These are phyloP conservation scores for Orthosia gracilis DNA, from an alignment of 2,888 invertebrate species.

Conservation along the genomic window DNA sequence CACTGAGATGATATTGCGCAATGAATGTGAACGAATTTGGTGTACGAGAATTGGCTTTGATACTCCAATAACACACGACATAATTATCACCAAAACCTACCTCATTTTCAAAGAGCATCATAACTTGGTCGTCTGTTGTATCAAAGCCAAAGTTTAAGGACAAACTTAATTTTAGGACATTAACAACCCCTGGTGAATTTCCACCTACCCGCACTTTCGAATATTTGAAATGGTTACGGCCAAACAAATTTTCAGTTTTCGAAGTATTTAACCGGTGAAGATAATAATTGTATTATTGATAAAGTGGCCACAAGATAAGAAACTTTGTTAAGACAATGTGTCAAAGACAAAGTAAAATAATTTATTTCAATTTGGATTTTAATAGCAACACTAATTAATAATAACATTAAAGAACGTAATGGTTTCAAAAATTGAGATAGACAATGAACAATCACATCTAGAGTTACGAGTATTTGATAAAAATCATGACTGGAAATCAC, in stretches of 20 bases:
- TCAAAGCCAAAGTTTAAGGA: constrained; percentile 51
- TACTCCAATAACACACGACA: background rate
- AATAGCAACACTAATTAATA: background rate
- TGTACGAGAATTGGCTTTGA: too few species aligned
- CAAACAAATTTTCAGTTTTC: constrained; percentile 32
- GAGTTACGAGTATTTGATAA: too few species aligned
- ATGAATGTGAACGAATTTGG: too few species aligned
- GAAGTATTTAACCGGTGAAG: constrained; percentile 15
- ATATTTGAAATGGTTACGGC: constrained; percentile 41
- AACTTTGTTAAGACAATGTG: constrained; percentile 1
- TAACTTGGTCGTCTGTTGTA: constrained; percentile 30
- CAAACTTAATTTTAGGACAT: constrained; percentile 43
- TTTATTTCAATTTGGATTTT: background rate
- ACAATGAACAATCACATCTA: too few species aligned
- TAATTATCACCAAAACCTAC: background rate
- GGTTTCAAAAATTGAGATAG: too few species aligned
- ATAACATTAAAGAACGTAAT: too few species aligned
- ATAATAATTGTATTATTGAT: constrained; percentile 15
- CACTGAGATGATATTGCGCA: too few species aligned
- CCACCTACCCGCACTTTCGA: constrained; percentile 36
- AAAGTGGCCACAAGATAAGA: background rate
- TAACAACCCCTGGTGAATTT: constrained; percentile 34
- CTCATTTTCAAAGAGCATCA: constrained; percentile 23
- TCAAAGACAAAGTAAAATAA: constrained; percentile 9
- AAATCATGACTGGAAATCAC: too few species aligned